A percentile compares a stretch with the other conserved stretches of the same genome.
Conservation (phyloP, 2,888 invertebrate species). For the Harpagoxenus sublaevis region DNA sequence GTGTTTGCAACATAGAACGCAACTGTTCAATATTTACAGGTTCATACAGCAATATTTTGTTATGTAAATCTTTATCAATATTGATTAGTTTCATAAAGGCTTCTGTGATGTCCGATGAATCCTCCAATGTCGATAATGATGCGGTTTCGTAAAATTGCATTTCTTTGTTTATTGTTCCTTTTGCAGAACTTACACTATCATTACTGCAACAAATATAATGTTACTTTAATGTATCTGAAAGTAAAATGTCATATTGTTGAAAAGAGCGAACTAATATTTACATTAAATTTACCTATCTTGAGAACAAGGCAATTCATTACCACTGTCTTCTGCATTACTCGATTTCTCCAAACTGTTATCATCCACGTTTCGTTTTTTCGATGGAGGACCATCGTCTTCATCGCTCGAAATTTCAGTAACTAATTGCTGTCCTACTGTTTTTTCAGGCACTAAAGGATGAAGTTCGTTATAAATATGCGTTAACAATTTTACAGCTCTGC, state of each 20-base stretch:
- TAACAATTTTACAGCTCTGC: slow-evolving; percentile 87
- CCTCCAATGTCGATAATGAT: slow-evolving; percentile 44
- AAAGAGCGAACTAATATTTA: slow-evolving; percentile 25
- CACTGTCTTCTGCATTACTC: neutral
- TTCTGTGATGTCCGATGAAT: slow-evolving; percentile 70
- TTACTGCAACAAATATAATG: slow-evolving; percentile 40
- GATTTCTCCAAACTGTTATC: slow-evolving; percentile 25
- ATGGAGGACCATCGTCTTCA: slow-evolving; percentile 63
- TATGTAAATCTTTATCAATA: slow-evolving; percentile 84
- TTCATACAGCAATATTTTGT: slow-evolving; percentile 86
- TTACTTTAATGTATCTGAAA: slow-evolving; percentile 3
- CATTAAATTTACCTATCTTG: slow-evolving; percentile 55
- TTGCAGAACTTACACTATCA: slow-evolving; percentile 30
- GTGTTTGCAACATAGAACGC: slow-evolving; percentile 84
- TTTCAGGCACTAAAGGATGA: slow-evolving; percentile 84
- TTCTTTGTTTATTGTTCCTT: slow-evolving; percentile 69
- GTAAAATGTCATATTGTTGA: neutral
- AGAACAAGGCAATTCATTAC: slow-evolving; percentile 46
- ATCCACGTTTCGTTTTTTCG: slow-evolving; percentile 61
- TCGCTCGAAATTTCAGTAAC: slow-evolving; percentile 57
- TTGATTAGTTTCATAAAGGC: slow-evolving; percentile 79
- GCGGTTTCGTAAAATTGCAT: slow-evolving; percentile 72
- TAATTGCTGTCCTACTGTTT: neutral
- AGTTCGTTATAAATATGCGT: slow-evolving; percentile 88
- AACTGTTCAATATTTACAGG: slow-evolving; percentile 87